phyloP scores from a whole-genome alignment of 2,113 vertebrate genomes.

The Camelus bactrianus region DNA sequence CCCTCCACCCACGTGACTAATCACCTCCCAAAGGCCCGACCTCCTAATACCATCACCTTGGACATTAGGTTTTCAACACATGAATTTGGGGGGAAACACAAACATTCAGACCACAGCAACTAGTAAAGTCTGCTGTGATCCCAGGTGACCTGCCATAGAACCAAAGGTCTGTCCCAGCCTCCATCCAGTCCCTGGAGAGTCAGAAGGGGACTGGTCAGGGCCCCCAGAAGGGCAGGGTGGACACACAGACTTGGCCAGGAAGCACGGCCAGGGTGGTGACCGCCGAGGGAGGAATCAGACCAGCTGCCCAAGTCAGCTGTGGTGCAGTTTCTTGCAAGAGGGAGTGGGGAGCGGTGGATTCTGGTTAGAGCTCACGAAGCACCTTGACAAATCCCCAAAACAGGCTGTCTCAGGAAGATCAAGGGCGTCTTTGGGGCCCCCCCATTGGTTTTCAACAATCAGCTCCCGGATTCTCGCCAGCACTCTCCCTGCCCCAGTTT shows the following conservation, averaged over 20 bases:
- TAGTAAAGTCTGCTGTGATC: not conserved
- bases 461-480: not conserved
- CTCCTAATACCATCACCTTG: not conserved
- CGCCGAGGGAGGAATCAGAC: not conserved
- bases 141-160: not conserved
- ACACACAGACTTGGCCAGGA: not conserved
- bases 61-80: not conserved
- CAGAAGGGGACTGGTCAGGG: not conserved
- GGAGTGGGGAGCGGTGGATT: not conserved
- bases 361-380: not conserved
- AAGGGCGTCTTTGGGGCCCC: accelerated
- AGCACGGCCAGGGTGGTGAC: not conserved
- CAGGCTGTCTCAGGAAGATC: not conserved
- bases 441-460: not conserved
- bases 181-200: not conserved
- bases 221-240: not conserved
- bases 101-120: not conserved
- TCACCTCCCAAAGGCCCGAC: not conserved
- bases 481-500: slow-evolving; percentile 81
- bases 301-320: not conserved
- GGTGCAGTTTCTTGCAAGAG: not conserved
- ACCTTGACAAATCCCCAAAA: not conserved
- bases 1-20: not conserved
- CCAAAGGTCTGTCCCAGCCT: not conserved
- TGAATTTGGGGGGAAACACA: not conserved